Evolutionary conservation across 1,140 invertebrate genomes (phyloP), one percentile per base, ranked within the genome.

Genomic region (Geopemphigus sp.): DNA sequence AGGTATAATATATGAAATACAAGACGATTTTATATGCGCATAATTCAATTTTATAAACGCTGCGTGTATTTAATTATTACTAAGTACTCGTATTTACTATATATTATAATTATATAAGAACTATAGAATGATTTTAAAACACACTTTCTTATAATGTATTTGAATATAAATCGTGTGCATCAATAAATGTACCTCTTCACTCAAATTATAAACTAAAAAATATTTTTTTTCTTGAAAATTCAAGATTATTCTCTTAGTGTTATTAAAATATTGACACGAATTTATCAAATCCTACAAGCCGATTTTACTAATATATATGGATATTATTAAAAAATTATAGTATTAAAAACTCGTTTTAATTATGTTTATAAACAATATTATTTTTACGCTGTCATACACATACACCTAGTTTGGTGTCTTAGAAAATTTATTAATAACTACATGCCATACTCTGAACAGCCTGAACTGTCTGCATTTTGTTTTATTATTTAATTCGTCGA

Each of bases 271-370:
- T 68, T 68, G 39, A 24, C 45, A 47, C 29, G 50, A 10, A 32
- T 12, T n/a, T 53, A 2, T 54, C 53, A 53, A 29, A 29, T 10
- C 24, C 5, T 68, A 57, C 17, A 57, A 39, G 32, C 32, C 10
- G 29, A 39, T 50, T 26, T n/a, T 68, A 6, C 64, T 68, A 24
- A 68, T 68, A 39, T 47, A 24, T 50, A 66, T 68, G 22, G 17
- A 72, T 72, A 54, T 53, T 72, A 54, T 72, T 72, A 54, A 54
- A 17, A 32, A 72, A 72, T 72, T 29, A 72, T 2, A 72, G 22
- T 53, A 53, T 12, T 29, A 68, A 66, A 72, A 72, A 72, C 68
- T 72, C 11, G 68, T 72, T 72, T 72, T 72, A 15, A 54, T 72
- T 14, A 54, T 54, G 19, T 72, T 54, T 29, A 50, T 32, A n/a